Evolutionary conservation across 1,140 invertebrate genomes (phyloP).

Genomic region (Heliconius eleuchia): DNA sequence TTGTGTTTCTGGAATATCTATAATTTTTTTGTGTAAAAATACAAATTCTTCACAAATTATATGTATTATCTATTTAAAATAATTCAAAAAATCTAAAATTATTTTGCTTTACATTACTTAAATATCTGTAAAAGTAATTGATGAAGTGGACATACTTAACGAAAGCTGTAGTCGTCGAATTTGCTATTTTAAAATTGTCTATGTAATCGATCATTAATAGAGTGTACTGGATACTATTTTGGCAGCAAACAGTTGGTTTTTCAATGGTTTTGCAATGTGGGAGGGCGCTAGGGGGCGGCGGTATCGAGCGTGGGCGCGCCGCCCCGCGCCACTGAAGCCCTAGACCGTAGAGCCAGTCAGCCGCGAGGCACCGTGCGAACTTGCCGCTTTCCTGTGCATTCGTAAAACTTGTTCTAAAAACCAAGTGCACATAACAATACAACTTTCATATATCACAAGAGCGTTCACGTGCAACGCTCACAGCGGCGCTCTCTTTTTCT

Average conservation of each 20-base stretch:
- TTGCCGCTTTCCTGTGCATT: slow-evolving; percentile 41
- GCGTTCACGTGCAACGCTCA: slow-evolving; percentile 41
- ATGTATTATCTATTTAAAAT: neutral
- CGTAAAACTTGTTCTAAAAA: slow-evolving; percentile 35
- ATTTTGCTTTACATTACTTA: neutral
- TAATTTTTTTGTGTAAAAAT: neutral
- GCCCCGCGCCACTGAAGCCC: slow-evolving; percentile 66
- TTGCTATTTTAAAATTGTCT: neutral
- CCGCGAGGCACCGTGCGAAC: slow-evolving; percentile 56
- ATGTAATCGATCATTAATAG: slow-evolving; percentile 30
- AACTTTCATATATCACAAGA: slow-evolving; percentile 41
- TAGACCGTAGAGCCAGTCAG: slow-evolving; percentile 58
- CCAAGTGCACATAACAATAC: slow-evolving; percentile 45
- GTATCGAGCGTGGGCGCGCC: slow-evolving; percentile 77
- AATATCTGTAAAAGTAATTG: neutral
- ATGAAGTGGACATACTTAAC: neutral
- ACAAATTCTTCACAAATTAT: neutral
- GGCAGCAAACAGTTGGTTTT: slow-evolving; percentile 66
- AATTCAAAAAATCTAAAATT: neutral
- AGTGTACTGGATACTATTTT: slow-evolving; percentile 49
- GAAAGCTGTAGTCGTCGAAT: neutral
- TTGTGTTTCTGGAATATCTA: neutral
- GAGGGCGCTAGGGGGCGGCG: slow-evolving; percentile 72
- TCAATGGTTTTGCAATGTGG: slow-evolving; percentile 76
- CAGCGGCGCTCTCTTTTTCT: slow-evolving; percentile 26